Percentiles rank a stretch among this genome's conserved stretches.
Conservation (phyloP, 2,888 invertebrate species). For the Pterostichus madidus region DNA sequence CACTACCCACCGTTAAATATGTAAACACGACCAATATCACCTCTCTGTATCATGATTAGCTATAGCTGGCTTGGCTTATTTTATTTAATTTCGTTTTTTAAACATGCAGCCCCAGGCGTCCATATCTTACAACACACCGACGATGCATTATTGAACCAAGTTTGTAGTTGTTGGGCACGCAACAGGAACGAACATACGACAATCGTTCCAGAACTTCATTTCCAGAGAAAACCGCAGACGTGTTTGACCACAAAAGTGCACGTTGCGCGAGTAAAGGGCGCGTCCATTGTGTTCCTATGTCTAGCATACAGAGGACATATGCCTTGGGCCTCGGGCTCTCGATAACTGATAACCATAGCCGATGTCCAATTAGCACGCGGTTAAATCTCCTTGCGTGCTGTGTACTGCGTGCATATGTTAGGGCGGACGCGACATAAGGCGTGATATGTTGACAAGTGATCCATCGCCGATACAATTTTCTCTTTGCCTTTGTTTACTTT, state of each 20-base stretch:
- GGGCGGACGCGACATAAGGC: constrained; percentile 46
- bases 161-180: constrained; percentile 46
- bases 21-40: constrained; percentile 8
- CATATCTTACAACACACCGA: constrained; percentile 39
- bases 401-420: constrained; percentile 30
- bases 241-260: constrained; percentile 65
- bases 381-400: constrained; percentile 18
- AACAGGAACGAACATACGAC: constrained; percentile 51
- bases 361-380: constrained; percentile 54
- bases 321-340: constrained; percentile 42
- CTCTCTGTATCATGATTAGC: constrained; percentile 36
- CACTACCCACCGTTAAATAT: constrained; percentile 13
- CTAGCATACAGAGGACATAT: constrained; percentile 3
- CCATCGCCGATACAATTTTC: constrained; percentile 44
- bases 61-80: constrained; percentile 55
- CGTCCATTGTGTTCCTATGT: constrained; percentile 54
- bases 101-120: constrained; percentile 57
- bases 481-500: neutral
- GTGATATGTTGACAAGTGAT: constrained; percentile 64
- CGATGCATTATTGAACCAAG: constrained; percentile 51
- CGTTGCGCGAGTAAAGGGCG: constrained; percentile 58
- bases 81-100: constrained; percentile 60
- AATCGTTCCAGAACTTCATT: constrained; percentile 45
- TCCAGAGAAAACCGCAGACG: constrained; percentile 64
- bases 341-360: constrained; percentile 46